Evolutionary conservation across 2,797 vertebrate genomes (phyloP).

Genomic region (Hybognathus amarus): DNA sequence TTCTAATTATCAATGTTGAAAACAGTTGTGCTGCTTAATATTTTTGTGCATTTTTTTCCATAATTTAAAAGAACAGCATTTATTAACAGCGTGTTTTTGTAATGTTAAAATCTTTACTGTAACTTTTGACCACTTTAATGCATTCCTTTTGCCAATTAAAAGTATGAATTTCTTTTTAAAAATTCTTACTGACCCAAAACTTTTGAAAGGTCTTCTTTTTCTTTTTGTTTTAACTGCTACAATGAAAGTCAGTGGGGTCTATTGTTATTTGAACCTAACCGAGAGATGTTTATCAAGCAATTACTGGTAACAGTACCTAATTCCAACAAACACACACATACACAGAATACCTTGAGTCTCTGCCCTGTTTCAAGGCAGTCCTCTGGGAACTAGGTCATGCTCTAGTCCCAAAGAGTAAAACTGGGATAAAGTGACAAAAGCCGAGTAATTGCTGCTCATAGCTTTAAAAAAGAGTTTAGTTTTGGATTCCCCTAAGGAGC

Average conservation of each 20-base stretch:
- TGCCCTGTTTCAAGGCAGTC: slow-evolving; percentile 7
- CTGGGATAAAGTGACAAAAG: slow-evolving; percentile 16
- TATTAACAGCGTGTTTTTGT: not conserved
- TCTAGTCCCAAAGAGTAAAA: slow-evolving; percentile 24
- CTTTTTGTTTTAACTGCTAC: not conserved
- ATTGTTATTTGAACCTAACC: not conserved
- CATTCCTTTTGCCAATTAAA: not conserved
- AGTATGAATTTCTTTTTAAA: not conserved
- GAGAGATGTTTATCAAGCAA: not conserved
- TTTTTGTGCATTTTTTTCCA: not conserved
- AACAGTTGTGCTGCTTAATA: not conserved
- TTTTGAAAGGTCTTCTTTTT: not conserved
- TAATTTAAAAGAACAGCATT: not conserved
- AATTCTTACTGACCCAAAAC: too few species aligned
- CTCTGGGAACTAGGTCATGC: slow-evolving; percentile 6
- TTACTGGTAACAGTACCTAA: not conserved
- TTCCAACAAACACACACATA: not conserved
- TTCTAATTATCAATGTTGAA: not conserved
- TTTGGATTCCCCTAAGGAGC: not conserved
- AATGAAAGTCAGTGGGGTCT: not conserved
- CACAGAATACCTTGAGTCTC: not conserved
- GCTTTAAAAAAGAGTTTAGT: not conserved
- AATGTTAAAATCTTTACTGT: not conserved
- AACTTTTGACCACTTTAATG: not conserved
- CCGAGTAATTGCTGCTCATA: slow-evolving; percentile 12